Base-by-base conservation (phyloP, 1,140 invertebrate species). In the Tribolium madens region DNA sequence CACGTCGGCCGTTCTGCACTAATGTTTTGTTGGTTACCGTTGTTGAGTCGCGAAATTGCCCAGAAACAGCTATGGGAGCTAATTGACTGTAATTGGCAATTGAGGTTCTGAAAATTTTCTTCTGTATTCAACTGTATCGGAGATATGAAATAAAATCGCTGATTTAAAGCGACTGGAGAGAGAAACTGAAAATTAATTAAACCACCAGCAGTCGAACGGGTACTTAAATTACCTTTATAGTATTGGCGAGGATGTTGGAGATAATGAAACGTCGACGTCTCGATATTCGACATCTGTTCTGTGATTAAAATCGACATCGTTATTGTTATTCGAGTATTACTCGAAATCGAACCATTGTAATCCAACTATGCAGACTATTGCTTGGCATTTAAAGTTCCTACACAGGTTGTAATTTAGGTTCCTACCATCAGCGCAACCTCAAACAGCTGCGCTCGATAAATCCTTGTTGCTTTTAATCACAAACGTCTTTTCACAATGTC, bases 191-290 rank as follows among this genome's bases (percentile, higher is more conserved):
- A 72, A 72, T 72, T 72, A 72, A 72, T 72, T 72, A 72, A 31
- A 50, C 47, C 13, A 26, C 47, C 15, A 26, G 15, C 47, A 50
- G 18, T 52, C 15, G 31, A 21, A 17, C 17, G n/a, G 21, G 46
- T 50, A 72, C 70, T 52, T 72, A 26, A 72, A 72, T 72, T 71
- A 71, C 68, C 68, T 71, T 71, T 71, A 71, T 71, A 47, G 68
- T 47, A 47, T 21, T 69, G 36, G 18, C 13, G n/a, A 14, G 36
- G 42, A 47, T 71, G 68, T 46, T 31, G n/a, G 15, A 47, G 73
- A 75, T 80, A 80, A 81, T 79, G 64, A 69, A 79, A 79, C 75
- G 78, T 81, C 78, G 76, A 75, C 80, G 64, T 73, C 76, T 70
- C 73, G 74, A 76, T 74, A 74, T 75, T 81, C 74, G 13, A 77